Evolutionary conservation across 1,140 invertebrate species (phyloP).

Genomic region (Drosophila insularis): DNA sequence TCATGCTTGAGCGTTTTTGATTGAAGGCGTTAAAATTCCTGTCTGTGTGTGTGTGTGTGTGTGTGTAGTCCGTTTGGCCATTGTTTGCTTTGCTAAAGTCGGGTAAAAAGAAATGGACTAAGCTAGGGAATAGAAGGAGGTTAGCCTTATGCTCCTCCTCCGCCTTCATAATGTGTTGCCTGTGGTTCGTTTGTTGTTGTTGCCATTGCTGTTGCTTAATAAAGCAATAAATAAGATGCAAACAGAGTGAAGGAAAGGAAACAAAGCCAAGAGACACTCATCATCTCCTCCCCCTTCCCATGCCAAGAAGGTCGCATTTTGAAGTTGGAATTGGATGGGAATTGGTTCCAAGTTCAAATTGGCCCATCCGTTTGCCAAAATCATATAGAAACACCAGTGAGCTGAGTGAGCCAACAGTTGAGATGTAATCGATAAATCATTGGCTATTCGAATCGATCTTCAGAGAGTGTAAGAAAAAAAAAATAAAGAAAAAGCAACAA

Average conservation of each 20-base stretch:
- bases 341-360: not conserved
- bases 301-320: too few relatives aligned
- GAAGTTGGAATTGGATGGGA: not conserved
- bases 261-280: not conserved
- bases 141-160: not conserved
- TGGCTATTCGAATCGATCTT: not conserved
- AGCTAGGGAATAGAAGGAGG: not conserved
- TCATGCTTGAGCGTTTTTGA: constrained; percentile 22
- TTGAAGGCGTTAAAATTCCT: constrained; percentile 45
- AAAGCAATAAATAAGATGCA: constrained; percentile 58
- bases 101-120: too few relatives aligned
- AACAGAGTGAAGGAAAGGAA: not conserved
- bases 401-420: not conserved
- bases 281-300: not conserved
- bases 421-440: constrained; percentile 6
- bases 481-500: too few relatives aligned
- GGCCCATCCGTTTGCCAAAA: not conserved
- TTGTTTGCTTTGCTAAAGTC: constrained; percentile 37
- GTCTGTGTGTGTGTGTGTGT: not conserved
- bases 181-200: constrained; percentile 16
- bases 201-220: constrained; percentile 42
- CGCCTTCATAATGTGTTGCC: constrained; percentile 20
- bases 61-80: not conserved
- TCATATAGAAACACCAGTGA: not conserved
- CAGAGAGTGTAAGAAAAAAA: not conserved